Base-by-base conservation (phyloP, 2,888 invertebrate species). In the Dendrolimus pini region DNA sequence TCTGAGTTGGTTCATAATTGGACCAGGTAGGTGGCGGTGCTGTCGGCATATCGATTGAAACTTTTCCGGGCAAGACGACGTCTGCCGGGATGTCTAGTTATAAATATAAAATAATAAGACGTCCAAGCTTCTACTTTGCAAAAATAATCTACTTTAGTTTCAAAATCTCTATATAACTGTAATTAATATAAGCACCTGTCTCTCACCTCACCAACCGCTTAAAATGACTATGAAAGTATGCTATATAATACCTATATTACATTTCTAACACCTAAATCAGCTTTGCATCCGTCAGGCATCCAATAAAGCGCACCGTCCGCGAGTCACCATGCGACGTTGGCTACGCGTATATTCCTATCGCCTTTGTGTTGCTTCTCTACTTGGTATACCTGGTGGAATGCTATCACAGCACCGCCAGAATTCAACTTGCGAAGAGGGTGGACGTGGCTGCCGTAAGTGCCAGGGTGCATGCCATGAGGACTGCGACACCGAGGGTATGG, bases 371-470 rank as follows among this genome's bases (percentile, higher is more conserved):
- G 56, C 93, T 96, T 78, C 89, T 96, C 52, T 96, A 96, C 83
- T 83, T 96, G 66, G 94, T 96, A 54, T 96, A 96, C 82, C 86
- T 96, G 68, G 95, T 96, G 72, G 96, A 96, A 80, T 96, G 96
- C 78, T 96, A 95, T 92, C 95, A 96, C 79, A 94, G 95, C 69
- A 94, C 94, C 9, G 95, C 94, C 30, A 89, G 95, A 69, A 93
- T 95, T 61, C 94, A 95, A 78, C 89, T 95, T 56, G 89, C 92
- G 3, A 88, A 93, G 68, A 78, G 92, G 8, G 93, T 94, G 58
- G 94, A 94, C 65, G 93, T 94, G 9, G 92, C 92, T 10, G 92
- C 93, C 9, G 94, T 95, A 52, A 92, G 93, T 63, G 92, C 94
- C 42, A 92, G 93, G 72, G 92, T 95, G 7, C 91, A 93, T 55